phyloP scores from a whole-genome alignment of 1,140 invertebrate genomes.

The Colletes latitarsis region DNA sequence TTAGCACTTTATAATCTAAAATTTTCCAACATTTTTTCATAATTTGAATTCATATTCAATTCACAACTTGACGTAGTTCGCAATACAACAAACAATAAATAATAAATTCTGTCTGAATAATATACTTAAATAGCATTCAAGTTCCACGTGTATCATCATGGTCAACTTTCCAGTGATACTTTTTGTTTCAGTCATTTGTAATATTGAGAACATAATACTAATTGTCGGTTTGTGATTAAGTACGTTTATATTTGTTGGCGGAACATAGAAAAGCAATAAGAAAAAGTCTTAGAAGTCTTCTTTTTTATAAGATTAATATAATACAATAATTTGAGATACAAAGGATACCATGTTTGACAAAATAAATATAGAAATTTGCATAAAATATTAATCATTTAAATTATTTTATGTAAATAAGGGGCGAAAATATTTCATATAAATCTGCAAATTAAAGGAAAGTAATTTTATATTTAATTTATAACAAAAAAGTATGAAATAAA shows the following conservation, averaged over 20 bases:
- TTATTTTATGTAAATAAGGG: constrained; percentile 53
- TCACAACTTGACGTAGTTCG: constrained; percentile 26
- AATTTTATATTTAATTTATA: constrained; percentile 26
- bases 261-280: constrained; percentile 40
- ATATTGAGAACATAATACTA: background rate
- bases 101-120: constrained; percentile 12
- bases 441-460: constrained; percentile 13
- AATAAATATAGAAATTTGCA: constrained; percentile 28
- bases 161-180: constrained; percentile 18
- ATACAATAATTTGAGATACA: constrained; percentile 25
- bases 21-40: constrained; percentile 41
- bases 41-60: constrained; percentile 43
- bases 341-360: constrained; percentile 31
- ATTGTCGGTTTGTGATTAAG: constrained; percentile 28
- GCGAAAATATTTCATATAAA: constrained; percentile 44
- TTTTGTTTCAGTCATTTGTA: constrained; percentile 32
- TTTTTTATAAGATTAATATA: constrained; percentile 31
- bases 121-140: constrained; percentile 31
- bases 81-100: constrained; percentile 24
- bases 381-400: constrained; percentile 31
- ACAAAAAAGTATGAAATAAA: constrained; percentile 2
- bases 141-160: constrained; percentile 20
- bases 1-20: constrained; percentile 73
- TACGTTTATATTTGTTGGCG: constrained; percentile 41
- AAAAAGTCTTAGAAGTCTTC: constrained; percentile 29